Percentiles rank a stretch among this genome's conserved stretches.
Conservation (phyloP, 2,888 invertebrate genomes). For the Pemphredon lugubris region DNA sequence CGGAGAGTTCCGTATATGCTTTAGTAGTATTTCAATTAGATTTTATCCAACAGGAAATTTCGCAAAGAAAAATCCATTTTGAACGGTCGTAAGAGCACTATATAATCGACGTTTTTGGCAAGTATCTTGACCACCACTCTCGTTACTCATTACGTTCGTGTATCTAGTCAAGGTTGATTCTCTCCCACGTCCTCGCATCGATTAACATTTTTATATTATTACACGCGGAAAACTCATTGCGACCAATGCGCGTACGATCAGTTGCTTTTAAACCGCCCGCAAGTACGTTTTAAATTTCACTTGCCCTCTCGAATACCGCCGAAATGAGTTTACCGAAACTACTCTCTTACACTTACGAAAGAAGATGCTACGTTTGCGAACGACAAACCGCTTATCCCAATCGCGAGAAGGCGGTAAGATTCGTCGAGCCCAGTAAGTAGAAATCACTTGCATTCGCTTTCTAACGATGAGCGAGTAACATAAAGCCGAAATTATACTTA, state of each 20-base stretch:
- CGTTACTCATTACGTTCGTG: slow-evolving; percentile 30
- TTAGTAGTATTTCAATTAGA: no score
- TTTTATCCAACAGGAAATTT: no score
- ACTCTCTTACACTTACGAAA: slow-evolving; percentile 41
- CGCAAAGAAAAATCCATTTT: no score
- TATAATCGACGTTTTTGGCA: slow-evolving; percentile 54
- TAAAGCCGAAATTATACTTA: not conserved
- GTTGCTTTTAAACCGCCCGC: slow-evolving; percentile 29
- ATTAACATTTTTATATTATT: slow-evolving; percentile 49
- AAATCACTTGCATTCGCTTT: no score
- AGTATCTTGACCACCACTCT: slow-evolving; percentile 3
- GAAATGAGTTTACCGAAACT: slow-evolving; percentile 14
- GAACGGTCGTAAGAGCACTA: not conserved
- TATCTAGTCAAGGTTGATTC: slow-evolving; percentile 39
- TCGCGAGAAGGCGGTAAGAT: slow-evolving; percentile 24
- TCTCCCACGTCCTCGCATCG: slow-evolving; percentile 48
- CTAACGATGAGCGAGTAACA: not conserved
- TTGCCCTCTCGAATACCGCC: no score
- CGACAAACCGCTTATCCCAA: slow-evolving; percentile 12
- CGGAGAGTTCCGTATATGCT: no score
- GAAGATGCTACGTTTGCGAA: slow-evolving; percentile 48
- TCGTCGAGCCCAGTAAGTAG: slow-evolving; percentile 46
- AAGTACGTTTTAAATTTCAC: slow-evolving; percentile 1
- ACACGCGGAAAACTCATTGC: slow-evolving; percentile 32
- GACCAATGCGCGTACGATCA: slow-evolving; percentile 22